phyloP scores from a whole-genome alignment of 2,888 invertebrate genomes.

The Drosophila gaucha region DNA sequence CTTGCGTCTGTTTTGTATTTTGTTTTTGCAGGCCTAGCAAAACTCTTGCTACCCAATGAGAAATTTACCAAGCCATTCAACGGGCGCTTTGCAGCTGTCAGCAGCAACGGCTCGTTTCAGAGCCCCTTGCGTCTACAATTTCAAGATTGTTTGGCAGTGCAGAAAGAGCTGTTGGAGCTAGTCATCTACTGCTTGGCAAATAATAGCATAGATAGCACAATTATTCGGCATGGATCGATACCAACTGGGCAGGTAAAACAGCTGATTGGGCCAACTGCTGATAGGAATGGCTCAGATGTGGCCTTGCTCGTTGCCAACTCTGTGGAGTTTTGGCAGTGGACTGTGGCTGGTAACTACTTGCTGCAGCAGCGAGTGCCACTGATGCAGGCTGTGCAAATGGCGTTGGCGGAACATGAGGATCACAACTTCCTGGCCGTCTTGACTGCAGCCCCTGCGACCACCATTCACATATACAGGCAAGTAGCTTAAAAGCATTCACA shows the following conservation, averaged over 20 bases:
- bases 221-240: constrained; percentile 1
- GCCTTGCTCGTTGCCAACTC: constrained; percentile 31
- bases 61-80: constrained; percentile 2
- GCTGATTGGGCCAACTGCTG: constrained; percentile 37
- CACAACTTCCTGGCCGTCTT: constrained; percentile 71
- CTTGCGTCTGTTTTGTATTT: neutral
- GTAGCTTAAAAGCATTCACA: neutral
- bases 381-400: constrained; percentile 62
- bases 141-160: constrained; percentile 28
- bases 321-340: constrained; percentile 68
- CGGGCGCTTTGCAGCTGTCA: constrained; percentile 9
- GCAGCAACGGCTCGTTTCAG: neutral
- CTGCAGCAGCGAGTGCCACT: constrained; percentile 45
- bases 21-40: constrained; percentile 32
- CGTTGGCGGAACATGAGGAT: constrained; percentile 40
- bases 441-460: constrained; percentile 32
- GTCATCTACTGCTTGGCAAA: constrained; percentile 34
- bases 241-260: constrained; percentile 55
- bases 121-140: constrained; percentile 14
- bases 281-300: constrained; percentile 14
- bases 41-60: constrained; percentile 8
- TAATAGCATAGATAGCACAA: neutral
- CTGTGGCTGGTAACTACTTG: constrained; percentile 3
- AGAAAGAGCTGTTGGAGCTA: constrained; percentile 11
- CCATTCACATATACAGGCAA: constrained; percentile 81